phyloP scores from a whole-genome alignment of 2,113 vertebrate genomes.

The Coreoperca whiteheadi region DNA sequence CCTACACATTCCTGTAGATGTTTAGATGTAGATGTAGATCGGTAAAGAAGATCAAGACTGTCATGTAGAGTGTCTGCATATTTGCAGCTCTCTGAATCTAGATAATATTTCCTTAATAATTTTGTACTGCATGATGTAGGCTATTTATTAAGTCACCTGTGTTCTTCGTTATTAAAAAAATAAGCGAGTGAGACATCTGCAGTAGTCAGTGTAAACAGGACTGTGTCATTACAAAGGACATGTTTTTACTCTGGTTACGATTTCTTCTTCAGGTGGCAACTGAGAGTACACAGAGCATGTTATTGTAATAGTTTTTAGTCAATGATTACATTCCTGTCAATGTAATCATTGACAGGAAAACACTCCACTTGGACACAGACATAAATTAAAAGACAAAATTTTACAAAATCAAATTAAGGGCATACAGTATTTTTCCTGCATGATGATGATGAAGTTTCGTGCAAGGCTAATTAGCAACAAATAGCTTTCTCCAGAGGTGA shows the following conservation, averaged over 20 bases:
- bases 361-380: not conserved
- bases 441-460: not conserved
- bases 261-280: not conserved
- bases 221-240: not conserved
- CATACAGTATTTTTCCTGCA: not conserved
- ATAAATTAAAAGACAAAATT: not conserved
- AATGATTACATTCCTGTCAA: too few relatives aligned
- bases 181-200: conserved; percentile 5
- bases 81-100: conserved; percentile 1
- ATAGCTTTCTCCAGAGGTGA: not conserved
- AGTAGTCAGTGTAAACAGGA: not conserved
- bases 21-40: too few relatives aligned
- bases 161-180: not conserved
- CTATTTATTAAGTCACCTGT: not conserved
- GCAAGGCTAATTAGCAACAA: not conserved
- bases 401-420: not conserved
- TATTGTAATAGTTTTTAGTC: not conserved
- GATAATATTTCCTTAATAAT: conserved; percentile 9
- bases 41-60: not conserved
- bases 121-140: not conserved
- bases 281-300: not conserved
- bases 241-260: not conserved
- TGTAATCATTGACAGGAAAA: not conserved
- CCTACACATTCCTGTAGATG: not conserved
- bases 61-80: not conserved